Evolutionary conservation across 1,140 invertebrate genomes (phyloP), one percentile per base, ranked within the genome.

Genomic region (Papilio machaon): DNA sequence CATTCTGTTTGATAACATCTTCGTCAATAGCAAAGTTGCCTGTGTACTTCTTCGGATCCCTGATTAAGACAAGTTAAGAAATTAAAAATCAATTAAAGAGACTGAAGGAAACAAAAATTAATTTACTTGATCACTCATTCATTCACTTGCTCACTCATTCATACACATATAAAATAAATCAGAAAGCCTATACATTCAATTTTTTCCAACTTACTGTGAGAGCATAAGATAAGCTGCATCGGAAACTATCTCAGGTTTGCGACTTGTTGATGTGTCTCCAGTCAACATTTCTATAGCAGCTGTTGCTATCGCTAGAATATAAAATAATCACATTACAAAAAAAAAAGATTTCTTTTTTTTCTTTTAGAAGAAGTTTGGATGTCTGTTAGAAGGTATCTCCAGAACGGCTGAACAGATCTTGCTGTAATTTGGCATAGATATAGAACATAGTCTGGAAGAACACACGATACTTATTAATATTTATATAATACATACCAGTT

Each of bases 1-100:
- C 98, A 85, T 96, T 97, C 38, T 95, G 95, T 88, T 92, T 96
- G 0, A 99, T 91, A 5, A 99, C 95, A 49, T 98, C 97, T 89
- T 99, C 99, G 91, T 99, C 99, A 82, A 99, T 97, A 35, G 96
- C 96, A 94, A 99, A 99, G 87, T 99, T 96, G 10, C 99, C 99
- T 0, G 98, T 99, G 85, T 96, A 96, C 2, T 95, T 95, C 89
- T 95, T 96, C 15, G 97, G 97, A 84, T 99, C 97, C 90, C 94
- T 94, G 86, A 46, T 86, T 88, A 83, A 76, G 2, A 60, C 11
- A 54, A 54, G 2, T 30, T 30, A 46, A 15, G 7, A 46, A 17
- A 43, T 17, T 46, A 30, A 30, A 30, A 73, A n/a, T n/a, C n/a
- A 52, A 52, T 52, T 52, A 13, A 49, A 4, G 47, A 0, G 3